These are phyloP conservation scores for Gastrophysa polygoni DNA, from an alignment of 2,888 invertebrate genomes.

Conservation along the genomic window DNA sequence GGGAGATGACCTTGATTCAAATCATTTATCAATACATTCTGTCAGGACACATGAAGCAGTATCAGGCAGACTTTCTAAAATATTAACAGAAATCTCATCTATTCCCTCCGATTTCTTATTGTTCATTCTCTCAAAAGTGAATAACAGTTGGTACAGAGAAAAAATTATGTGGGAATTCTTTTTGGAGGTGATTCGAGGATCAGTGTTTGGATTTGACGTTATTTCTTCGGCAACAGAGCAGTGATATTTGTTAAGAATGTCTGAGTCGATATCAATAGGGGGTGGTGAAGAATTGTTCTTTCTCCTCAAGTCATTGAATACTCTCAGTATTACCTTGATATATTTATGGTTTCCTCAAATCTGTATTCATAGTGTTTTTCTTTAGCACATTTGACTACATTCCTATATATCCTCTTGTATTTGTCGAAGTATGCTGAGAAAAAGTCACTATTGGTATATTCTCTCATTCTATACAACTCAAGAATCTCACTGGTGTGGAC, in stretches of 20 bases:
- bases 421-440: background rate
- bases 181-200: background rate
- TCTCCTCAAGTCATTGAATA: background rate
- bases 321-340: background rate
- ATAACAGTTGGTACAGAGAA: background rate
- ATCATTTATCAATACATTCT: background rate
- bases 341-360: background rate
- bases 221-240: slow-evolving; percentile 6
- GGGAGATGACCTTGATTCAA: background rate
- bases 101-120: background rate
- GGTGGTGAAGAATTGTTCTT: background rate
- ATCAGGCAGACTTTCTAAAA: no score
- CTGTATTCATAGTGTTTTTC: background rate
- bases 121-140: background rate
- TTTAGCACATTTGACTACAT: background rate
- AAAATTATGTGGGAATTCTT: background rate
- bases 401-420: background rate
- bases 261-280: slow-evolving; percentile 7
- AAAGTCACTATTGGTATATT: slow-evolving; percentile 4
- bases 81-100: no score
- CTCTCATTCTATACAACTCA: background rate
- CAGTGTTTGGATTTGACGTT: background rate
- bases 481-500: no score
- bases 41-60: background rate
- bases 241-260: slow-evolving; percentile 6